Evolutionary conservation across 2,888 invertebrate species (phyloP).

Genomic region (Ochropleura leucogaster): DNA sequence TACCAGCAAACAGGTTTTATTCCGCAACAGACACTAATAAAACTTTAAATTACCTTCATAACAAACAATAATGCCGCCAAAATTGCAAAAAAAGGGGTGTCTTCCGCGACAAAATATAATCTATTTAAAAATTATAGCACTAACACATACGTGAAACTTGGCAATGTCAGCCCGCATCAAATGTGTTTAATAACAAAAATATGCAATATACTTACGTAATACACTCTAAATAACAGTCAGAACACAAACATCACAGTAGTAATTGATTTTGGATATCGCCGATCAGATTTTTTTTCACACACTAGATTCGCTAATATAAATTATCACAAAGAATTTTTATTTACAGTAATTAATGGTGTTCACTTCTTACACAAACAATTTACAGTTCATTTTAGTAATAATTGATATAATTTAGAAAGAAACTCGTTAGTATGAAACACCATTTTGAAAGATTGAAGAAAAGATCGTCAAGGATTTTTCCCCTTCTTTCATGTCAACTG

Average conservation of each 20-base stretch:
- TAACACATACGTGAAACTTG: conserved; percentile 52
- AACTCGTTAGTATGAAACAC: conserved; percentile 87
- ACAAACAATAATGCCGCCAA: conserved; percentile 59
- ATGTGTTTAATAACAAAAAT: conserved; percentile 81
- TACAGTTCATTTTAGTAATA: conserved; percentile 81
- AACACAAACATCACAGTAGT: conserved; percentile 84
- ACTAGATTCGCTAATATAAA: conserved; percentile 69
- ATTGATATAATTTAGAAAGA: conserved; percentile 82
- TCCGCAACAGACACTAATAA: conserved; percentile 44
- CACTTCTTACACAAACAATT: conserved; percentile 72
- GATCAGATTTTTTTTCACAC: conserved; percentile 66
- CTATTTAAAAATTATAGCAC: conserved; percentile 44
- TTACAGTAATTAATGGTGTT: conserved; percentile 63
- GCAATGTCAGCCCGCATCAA: conserved; percentile 47
- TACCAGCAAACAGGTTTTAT: conserved; percentile 63
- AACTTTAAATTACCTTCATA: conserved; percentile 40
- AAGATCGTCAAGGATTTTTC: conserved; percentile 86
- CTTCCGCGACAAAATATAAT: conserved; percentile 43
- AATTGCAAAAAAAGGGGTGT: conserved; percentile 55
- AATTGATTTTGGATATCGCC: conserved; percentile 79
- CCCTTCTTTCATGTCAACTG: conserved; percentile 77
- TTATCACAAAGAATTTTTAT: conserved; percentile 73
- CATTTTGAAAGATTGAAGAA: conserved; percentile 89
- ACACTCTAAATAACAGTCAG: conserved; percentile 83
- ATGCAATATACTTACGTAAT: conserved; percentile 87